Conservation (phyloP, 2,888 invertebrate genomes). For the Drosophila emarginata region DNA sequence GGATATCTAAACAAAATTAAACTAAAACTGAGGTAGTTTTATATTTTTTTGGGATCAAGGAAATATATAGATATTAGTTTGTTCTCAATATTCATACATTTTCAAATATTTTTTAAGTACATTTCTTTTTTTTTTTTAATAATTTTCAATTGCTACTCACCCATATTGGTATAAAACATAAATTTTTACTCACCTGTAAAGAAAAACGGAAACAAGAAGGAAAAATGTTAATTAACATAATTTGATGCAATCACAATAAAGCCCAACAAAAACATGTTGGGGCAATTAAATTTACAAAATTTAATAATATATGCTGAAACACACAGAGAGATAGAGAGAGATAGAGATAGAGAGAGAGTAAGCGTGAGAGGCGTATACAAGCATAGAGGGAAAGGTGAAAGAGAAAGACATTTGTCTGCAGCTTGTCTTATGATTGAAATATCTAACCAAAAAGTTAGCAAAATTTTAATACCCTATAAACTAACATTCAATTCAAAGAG, state of each 20-base stretch:
- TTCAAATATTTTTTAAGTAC: background rate
- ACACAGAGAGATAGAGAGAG: slow-evolving; percentile 16
- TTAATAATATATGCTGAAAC: slow-evolving; percentile 49
- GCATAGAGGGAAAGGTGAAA: background rate
- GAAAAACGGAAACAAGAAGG: slow-evolving; percentile 28
- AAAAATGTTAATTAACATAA: slow-evolving; percentile 42
- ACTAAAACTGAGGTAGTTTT: too few species aligned
- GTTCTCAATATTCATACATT: background rate
- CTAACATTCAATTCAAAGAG: background rate
- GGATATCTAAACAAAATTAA: too few species aligned
- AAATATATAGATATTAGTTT: too few species aligned
- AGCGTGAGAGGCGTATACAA: background rate
- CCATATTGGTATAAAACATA: background rate
- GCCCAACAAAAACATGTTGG: slow-evolving; percentile 1
- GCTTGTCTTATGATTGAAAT: slow-evolving; percentile 32
- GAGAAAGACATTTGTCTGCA: slow-evolving; percentile 15
- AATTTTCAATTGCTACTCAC: slow-evolving; percentile 17
- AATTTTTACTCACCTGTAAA: slow-evolving; percentile 64
- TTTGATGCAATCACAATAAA: slow-evolving; percentile 12
- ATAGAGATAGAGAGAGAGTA: background rate
- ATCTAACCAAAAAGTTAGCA: slow-evolving; percentile 23
- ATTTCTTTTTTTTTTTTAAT: background rate
- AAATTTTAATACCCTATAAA: background rate
- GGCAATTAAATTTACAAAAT: slow-evolving; percentile 61
- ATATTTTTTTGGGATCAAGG: too few species aligned